phyloP scores from a whole-genome alignment of 2,888 invertebrate species.

The Dichetophora obliterata region DNA sequence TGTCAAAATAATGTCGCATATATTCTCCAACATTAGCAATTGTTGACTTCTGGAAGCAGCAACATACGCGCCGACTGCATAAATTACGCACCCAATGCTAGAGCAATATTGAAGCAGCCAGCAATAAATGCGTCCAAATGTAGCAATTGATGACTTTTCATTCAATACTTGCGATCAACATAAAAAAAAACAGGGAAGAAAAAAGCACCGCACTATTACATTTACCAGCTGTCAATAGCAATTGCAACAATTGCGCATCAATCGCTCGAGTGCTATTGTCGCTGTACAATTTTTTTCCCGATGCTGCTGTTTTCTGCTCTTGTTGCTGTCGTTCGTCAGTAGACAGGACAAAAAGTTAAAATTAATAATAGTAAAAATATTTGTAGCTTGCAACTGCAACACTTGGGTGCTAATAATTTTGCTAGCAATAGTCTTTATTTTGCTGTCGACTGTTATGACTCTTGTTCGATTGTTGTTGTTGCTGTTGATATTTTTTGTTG shows the following conservation, averaged over 20 bases:
- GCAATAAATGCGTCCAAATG: slow-evolving; percentile 19
- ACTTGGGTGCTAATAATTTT: slow-evolving; percentile 37
- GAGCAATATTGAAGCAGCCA: not conserved
- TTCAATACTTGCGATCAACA: not conserved
- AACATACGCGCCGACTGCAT: slow-evolving; percentile 27
- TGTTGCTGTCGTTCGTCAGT: slow-evolving; percentile 22
- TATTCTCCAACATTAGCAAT: slow-evolving; percentile 21
- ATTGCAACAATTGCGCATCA: slow-evolving; percentile 49
- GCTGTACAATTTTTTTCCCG: slow-evolving; percentile 7
- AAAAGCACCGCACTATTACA: slow-evolving; percentile 30
- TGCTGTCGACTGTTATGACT: slow-evolving; percentile 3
- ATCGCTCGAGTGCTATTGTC: slow-evolving; percentile 10
- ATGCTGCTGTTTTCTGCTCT: not conserved
- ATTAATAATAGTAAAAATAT: slow-evolving; percentile 8
- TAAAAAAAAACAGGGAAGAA: not conserved
- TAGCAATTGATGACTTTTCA: slow-evolving; percentile 1
- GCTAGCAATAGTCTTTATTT: not conserved
- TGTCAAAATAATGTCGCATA: slow-evolving; percentile 41
- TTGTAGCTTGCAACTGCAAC: slow-evolving; percentile 31
- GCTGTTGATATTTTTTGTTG: not conserved
- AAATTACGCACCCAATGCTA: slow-evolving; percentile 34
- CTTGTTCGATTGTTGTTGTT: not conserved
- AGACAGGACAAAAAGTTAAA: not conserved
- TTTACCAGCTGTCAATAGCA: slow-evolving; percentile 51
- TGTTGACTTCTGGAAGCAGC: not conserved